Evolutionary conservation across 2,888 invertebrate genomes (phyloP), one percentile per base, ranked within the genome.

Genomic region (Syritta pipiens): DNA sequence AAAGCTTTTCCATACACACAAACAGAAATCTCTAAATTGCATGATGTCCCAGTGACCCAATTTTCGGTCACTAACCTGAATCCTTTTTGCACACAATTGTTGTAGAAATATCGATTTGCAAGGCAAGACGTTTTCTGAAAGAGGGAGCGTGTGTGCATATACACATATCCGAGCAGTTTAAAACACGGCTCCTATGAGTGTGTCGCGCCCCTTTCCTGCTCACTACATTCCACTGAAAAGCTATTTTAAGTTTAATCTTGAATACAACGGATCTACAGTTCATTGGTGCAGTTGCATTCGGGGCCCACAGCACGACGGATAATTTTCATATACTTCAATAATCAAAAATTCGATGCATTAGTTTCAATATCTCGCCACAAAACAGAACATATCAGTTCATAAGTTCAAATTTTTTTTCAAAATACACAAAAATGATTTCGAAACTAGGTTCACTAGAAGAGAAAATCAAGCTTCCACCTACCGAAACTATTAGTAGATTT

Each of bases 391-490:
- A 81, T 77, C 67, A 67, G 35, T 63, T 68, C 35, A 51, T 7
- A 10, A 63, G 71, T 72, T 71, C 71, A 81, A 60, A 79, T 65
- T 63, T 72, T 37, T 17, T 6, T 7, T 4, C 2, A 14, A n/a
- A n/a, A n/a, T 7, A 17, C 19, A 46, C 12, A 60, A 82, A 83
- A 46, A 88, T 88, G 88, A 86, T 85, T 84, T 88, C 88, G 24
- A 89, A 89, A 86, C 83, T 85, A 81, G 86, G 86, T 81, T 88
- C 88, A 69, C 83, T 88, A 46, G 88, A 89, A 84, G 89, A 89
- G 83, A 89, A 89, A 87, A 86, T 89, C 75, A 89, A 89, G 85
- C 84, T 89, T 81, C 89, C 89, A 82, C 87, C 87, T 57, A 88
- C 88, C 82, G 89, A 89, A 83, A 88, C 88, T 81, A 87, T 88